phyloP scores from a whole-genome alignment of 2,888 invertebrate species.

The Aleiodes testaceus region DNA sequence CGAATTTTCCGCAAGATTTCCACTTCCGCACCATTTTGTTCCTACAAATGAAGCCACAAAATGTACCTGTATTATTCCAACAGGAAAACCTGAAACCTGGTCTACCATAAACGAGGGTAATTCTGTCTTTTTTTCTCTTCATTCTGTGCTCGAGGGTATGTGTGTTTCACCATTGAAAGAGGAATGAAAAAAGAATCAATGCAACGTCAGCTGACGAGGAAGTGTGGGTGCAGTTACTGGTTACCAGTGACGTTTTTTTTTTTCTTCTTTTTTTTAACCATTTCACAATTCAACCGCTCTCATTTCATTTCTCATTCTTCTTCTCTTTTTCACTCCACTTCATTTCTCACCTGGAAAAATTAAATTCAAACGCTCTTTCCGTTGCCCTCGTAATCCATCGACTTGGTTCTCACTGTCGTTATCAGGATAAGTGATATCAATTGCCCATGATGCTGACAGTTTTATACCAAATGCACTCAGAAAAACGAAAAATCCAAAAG shows the following conservation, averaged over 20 bases:
- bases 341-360: constrained; percentile 61
- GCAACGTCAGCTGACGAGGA: constrained; percentile 10
- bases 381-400: constrained; percentile 43
- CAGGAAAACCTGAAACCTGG: constrained; percentile 20
- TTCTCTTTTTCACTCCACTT: neutral
- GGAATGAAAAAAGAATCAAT: constrained; percentile 14
- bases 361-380: constrained; percentile 49
- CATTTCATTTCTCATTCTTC: constrained; percentile 7
- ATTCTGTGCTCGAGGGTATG: neutral
- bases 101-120: constrained; percentile 47
- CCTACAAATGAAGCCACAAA: constrained; percentile 51
- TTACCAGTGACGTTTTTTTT: too few relatives aligned
- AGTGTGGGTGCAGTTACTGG: too few relatives aligned
- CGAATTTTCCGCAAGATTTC: constrained; percentile 60
- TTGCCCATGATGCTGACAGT: constrained; percentile 44
- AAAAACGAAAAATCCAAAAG: neutral
- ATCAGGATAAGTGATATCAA: constrained; percentile 41
- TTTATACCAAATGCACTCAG: neutral
- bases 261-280: neutral
- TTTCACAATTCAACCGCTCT: neutral
- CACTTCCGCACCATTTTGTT: constrained; percentile 68
- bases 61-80: neutral
- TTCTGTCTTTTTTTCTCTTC: constrained; percentile 26
- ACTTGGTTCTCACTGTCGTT: constrained; percentile 23
- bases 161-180: neutral